Evolutionary conservation across 37 sponge, comb jelly and placozoan genomes (phyloP).

Genomic region (Oopsacas minuta): DNA sequence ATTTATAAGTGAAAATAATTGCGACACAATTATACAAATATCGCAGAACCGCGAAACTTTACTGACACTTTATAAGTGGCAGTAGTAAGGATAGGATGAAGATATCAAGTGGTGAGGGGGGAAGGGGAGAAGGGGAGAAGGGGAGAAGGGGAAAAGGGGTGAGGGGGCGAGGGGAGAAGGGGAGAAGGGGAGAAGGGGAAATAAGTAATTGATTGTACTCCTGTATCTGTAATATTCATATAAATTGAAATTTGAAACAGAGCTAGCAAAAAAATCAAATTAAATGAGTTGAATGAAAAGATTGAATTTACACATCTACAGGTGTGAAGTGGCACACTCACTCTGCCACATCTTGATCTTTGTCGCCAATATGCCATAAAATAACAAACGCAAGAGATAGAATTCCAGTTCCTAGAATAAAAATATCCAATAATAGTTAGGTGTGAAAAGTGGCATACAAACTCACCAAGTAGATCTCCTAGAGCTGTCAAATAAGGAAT

Average conservation of each 20-base stretch:
- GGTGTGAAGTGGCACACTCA: constrained; percentile 13
- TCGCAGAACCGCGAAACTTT: no score
- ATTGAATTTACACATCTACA: not conserved
- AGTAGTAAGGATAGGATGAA: no score
- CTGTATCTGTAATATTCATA: no score
- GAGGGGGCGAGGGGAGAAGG: no score
- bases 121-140: no score
- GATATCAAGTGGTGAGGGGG: no score
- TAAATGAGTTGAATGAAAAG: not conserved
- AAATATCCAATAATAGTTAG: not conserved
- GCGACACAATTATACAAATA: no score
- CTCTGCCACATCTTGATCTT: constrained; percentile 62
- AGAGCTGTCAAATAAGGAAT: constrained; percentile 93
- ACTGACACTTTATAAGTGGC: no score
- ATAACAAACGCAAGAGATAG: constrained; percentile 48
- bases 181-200: no score
- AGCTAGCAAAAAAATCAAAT: not conserved
- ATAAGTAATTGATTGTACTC: no score
- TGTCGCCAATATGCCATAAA: constrained; percentile 56
- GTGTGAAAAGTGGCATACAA: not conserved
- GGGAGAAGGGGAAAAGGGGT: no score
- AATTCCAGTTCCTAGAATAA: constrained; percentile 33
- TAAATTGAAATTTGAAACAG: not conserved
- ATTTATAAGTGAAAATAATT: no score
- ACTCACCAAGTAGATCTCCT: constrained; percentile 84